phyloP scores from a whole-genome alignment of 2,113 vertebrate species.

The Ursus arctos region DNA sequence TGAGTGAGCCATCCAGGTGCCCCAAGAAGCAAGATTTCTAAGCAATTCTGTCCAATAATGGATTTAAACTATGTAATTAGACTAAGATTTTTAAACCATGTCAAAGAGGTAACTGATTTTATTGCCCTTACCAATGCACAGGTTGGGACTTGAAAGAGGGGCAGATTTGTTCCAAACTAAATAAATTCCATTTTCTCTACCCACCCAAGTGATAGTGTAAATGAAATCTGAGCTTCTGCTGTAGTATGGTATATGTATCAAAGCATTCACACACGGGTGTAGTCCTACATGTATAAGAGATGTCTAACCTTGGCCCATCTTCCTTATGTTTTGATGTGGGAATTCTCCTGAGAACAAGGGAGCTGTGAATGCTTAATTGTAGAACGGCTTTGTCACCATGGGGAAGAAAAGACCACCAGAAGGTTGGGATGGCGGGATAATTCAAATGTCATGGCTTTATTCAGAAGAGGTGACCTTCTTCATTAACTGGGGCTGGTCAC shows the following conservation, averaged over 20 bases:
- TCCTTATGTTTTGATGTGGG: not conserved
- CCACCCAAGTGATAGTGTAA: not conserved
- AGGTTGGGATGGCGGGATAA: not conserved
- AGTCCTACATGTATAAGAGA: rapidly evolving
- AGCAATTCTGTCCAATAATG: not conserved
- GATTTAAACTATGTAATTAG: too few species aligned
- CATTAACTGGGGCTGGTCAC: too few species aligned
- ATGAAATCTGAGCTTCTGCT: not conserved
- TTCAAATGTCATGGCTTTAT: not conserved
- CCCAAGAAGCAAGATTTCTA: not conserved
- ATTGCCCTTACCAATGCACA: not conserved
- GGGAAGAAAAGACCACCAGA: too few species aligned
- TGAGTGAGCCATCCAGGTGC: not conserved
- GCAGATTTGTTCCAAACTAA: not conserved
- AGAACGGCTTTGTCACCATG: too few species aligned
- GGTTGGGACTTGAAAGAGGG: not conserved
- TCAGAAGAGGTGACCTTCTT: not conserved
- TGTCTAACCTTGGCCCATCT: not conserved
- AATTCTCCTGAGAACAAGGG: rapidly evolving
- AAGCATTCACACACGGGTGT: not conserved
- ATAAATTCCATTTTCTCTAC: not conserved
- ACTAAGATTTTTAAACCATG: not conserved
- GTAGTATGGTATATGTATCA: too few species aligned
- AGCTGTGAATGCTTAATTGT: rapidly evolving
- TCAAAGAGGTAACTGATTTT: not conserved